A percentile compares a stretch with the other conserved stretches of the same genome.
Conservation (phyloP, 2,113 vertebrate species). For the Steatornis caripensis region DNA sequence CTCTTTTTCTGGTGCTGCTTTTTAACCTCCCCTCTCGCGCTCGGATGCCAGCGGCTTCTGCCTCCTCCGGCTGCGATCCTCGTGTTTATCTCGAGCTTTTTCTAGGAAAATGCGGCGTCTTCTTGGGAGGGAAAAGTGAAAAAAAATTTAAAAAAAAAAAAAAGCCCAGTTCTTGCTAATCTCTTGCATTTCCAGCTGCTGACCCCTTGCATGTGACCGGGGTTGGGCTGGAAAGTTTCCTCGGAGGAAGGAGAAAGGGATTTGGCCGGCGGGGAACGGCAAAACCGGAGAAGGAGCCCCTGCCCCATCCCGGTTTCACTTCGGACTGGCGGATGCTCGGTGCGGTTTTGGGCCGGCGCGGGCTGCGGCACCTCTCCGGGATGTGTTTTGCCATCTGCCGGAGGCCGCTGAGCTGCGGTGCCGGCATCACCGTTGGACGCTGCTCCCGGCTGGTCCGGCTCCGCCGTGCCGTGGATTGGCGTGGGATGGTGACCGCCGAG, state of each 20-base stretch:
- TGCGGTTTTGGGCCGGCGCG: accelerated
- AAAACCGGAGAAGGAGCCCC: not conserved
- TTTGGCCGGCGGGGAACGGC: not conserved
- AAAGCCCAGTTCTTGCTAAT: not conserved
- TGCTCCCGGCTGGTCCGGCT: not conserved
- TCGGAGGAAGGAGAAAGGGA: not conserved
- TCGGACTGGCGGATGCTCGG: accelerated
- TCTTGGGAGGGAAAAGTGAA: not conserved
- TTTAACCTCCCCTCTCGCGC: accelerated
- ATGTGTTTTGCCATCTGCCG: not conserved
- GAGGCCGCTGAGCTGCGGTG: accelerated
- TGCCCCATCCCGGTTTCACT: not conserved
- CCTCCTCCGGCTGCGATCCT: not conserved
- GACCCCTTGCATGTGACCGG: not conserved
- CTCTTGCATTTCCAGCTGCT: not conserved
- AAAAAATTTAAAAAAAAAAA: no score
- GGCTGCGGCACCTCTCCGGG: not conserved
- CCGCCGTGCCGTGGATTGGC: accelerated
- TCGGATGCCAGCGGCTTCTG: not conserved
- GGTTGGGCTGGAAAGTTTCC: not conserved
- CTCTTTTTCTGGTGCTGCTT: not conserved
- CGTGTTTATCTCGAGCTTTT: not conserved
- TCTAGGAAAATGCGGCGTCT: not conserved
- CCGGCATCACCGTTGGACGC: accelerated
- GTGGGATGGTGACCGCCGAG: accelerated